Percentiles rank a stretch among this genome's conserved stretches.
phyloP scores from a whole-genome alignment of 2,888 invertebrate genomes.

The Ochropleura leucogaster region DNA sequence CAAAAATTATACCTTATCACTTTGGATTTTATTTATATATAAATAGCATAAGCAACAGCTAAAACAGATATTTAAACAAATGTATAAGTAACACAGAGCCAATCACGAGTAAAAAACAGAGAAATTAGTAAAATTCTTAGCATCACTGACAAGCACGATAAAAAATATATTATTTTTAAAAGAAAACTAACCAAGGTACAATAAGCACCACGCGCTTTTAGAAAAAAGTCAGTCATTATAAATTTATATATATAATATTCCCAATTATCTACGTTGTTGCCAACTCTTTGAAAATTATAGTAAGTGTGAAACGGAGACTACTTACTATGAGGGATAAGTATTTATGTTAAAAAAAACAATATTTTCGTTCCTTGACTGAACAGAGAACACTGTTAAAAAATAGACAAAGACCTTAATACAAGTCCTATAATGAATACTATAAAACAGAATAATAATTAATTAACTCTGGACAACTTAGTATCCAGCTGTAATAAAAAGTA shows the following conservation, averaged over 20 bases:
- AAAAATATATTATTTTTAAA: too few species aligned
- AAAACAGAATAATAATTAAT: slow-evolving; percentile 1
- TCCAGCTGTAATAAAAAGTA: slow-evolving; percentile 19
- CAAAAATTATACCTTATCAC: not conserved
- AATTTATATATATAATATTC: not conserved
- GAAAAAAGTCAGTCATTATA: too few species aligned
- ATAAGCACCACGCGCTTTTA: too few species aligned
- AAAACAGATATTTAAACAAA: too few species aligned
- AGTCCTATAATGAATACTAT: not conserved
- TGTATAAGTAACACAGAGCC: too few species aligned
- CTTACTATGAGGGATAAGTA: not conserved
- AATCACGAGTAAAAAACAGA: too few species aligned
- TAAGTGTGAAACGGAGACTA: not conserved
- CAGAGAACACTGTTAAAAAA: not conserved
- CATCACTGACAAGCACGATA: too few species aligned
- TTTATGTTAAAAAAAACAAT: not conserved
- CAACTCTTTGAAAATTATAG: not conserved
- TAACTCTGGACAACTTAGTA: not conserved
- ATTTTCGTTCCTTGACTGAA: not conserved
- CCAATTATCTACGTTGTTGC: not conserved
- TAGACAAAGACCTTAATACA: not conserved
- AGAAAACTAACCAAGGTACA: too few species aligned
- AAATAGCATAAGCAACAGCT: too few species aligned
- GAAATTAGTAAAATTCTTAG: too few species aligned
- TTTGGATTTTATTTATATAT: not conserved